phyloP scores from a whole-genome alignment of 30 jellyfish, hydroid and myxozoan genomes.

The Catostylus mosaicus region DNA sequence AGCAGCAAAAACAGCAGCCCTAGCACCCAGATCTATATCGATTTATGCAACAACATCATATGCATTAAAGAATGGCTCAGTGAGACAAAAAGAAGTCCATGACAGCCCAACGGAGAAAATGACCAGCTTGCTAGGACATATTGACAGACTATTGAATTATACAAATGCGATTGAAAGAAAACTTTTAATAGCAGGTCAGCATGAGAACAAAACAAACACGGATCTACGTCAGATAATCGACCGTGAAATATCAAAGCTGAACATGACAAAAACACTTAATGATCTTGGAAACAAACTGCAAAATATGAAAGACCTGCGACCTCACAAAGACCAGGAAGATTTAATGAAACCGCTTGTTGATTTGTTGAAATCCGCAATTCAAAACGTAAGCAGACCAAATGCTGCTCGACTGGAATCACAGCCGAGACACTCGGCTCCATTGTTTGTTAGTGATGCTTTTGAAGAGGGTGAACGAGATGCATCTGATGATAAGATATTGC shows the following conservation, averaged over 20 bases:
- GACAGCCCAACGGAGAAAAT: slow-evolving; percentile 12
- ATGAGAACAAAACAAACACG: not conserved
- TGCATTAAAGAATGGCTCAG: not conserved
- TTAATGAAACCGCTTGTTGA: slow-evolving; percentile 36
- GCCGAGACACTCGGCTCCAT: slow-evolving; percentile 10
- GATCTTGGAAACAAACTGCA: slow-evolving; percentile 34
- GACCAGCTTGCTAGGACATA: slow-evolving; percentile 36
- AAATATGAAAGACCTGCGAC: slow-evolving; percentile 15
- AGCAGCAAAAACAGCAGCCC: not conserved
- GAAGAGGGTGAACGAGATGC: slow-evolving; percentile 1
- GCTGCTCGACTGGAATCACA: slow-evolving; percentile 3
- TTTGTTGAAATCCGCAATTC: slow-evolving; percentile 53
- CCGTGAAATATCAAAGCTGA: slow-evolving; percentile 38
- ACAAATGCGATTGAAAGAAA: slow-evolving; percentile 28
- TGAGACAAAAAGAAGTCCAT: not conserved
- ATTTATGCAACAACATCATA: not conserved
- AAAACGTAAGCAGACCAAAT: slow-evolving; percentile 19
- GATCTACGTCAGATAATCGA: slow-evolving; percentile 15
- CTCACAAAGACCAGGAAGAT: not conserved
- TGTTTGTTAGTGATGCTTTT: slow-evolving; percentile 1
- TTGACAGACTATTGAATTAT: slow-evolving; percentile 37
- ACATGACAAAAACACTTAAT: slow-evolving; percentile 37
- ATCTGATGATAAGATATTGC: slow-evolving; percentile 15
- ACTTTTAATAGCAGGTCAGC: slow-evolving; percentile 4
- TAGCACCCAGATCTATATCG: not conserved